Evolutionary conservation across 1,140 invertebrate species (phyloP), one percentile per base, ranked within the genome.

Genomic region (Drosophila mauritiana): DNA sequence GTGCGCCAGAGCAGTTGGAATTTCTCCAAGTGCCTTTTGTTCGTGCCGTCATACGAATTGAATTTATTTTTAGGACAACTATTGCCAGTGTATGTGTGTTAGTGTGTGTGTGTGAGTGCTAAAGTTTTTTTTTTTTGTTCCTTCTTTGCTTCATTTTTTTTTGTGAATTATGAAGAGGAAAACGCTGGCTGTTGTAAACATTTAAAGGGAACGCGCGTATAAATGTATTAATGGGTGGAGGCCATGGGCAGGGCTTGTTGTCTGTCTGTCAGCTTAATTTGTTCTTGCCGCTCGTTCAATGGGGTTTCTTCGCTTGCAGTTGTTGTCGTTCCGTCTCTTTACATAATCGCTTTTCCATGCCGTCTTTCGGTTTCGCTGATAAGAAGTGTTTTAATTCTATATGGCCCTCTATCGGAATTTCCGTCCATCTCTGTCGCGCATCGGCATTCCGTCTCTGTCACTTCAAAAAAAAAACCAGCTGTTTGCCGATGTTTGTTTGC

Each of bases 11-110:
- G 62, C 72, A 82, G 73, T 88, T 77, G 79, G 72, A 83, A 70
- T 83, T 83, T 88, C 84, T 88, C 80, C 84, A 88, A 88, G 80
- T 89, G 78, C 27, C 61, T 57, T 45, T 51, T 45, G 49, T 39
- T 70, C 46, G 51, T 58, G 72, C 74, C 54, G 77, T 88, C 83
- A 88, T 88, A 83, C 84, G 82, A 89, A 78, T 77, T 76, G 61
- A 72, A 88, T 89, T 83, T 88, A 88, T 88, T 88, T 88, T 77
- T 88, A 86, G 83, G 83, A 89, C 83, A 72, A 86, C 78, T 81
- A 78, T 37, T 40, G 25, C 20, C 55, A 27, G 46, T 25, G 63
- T 70, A 48, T 52, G 64, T 70, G 56, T 51, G 63, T 68, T 22
- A 22, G 53, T 59, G 20, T 49, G 13, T 25, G 42, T 73, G 37